These are phyloP conservation scores for Machimus atricapillus DNA, from an alignment of 2,888 invertebrate species.

Conservation along the genomic window DNA sequence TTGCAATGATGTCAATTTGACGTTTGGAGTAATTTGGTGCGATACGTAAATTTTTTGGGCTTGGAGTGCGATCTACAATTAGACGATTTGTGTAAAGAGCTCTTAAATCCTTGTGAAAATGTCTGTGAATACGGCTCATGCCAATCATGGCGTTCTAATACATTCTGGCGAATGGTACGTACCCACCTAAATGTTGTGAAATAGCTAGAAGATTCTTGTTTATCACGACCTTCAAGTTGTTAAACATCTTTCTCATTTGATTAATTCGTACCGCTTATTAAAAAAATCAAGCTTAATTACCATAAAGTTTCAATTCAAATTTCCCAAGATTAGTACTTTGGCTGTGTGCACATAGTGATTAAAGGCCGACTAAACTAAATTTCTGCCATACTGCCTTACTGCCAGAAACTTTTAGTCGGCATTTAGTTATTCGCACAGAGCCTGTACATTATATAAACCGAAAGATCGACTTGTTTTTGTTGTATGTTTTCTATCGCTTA, in stretches of 20 bases:
- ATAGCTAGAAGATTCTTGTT: background rate
- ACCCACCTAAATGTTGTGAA: conserved; percentile 49
- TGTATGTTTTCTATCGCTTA: too few species aligned
- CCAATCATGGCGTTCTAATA: conserved; percentile 92
- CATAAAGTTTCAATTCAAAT: background rate
- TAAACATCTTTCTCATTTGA: background rate
- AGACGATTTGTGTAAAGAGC: background rate
- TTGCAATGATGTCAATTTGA: background rate
- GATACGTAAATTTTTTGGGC: background rate
- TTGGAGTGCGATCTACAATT: background rate
- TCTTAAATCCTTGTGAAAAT: conserved; percentile 64
- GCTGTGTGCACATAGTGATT: too few species aligned
- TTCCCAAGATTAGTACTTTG: background rate
- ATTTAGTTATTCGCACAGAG: too few species aligned
- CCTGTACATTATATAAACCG: too few species aligned
- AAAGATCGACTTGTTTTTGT: too few species aligned
- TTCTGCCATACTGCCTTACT: too few species aligned
- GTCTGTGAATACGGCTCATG: conserved; percentile 96
- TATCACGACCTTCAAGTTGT: background rate
- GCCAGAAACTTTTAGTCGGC: too few species aligned
- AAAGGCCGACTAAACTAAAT: too few species aligned
- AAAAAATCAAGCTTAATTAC: background rate
- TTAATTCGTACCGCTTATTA: background rate
- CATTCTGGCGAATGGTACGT: conserved; percentile 95
- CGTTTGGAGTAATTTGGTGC: background rate